Conservation (phyloP, 64 coral and sea anemone genomes). For the Dendronephthya gigantea region DNA sequence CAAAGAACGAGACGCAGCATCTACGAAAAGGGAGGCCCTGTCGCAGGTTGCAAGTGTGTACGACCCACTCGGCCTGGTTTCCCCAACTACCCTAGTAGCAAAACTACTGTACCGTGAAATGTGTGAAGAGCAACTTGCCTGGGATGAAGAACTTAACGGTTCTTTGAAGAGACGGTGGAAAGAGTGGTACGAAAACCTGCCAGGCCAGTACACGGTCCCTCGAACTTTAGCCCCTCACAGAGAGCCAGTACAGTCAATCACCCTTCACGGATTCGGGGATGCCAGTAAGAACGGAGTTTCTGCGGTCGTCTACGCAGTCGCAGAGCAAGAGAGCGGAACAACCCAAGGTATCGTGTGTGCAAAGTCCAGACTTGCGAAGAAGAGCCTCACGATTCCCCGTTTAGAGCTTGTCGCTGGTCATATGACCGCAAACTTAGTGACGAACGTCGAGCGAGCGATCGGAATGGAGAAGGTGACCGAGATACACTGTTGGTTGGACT, state of each 20-base stretch:
- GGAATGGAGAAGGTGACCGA: no score
- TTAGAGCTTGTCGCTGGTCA: neutral
- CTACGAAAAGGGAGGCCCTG: no score
- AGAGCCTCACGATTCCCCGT: neutral
- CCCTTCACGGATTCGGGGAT: neutral
- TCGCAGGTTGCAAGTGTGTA: no score
- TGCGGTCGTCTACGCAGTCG: neutral
- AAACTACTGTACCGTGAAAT: neutral
- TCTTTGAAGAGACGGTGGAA: neutral
- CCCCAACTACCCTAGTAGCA: no score
- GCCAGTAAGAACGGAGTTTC: neutral
- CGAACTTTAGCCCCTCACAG: no score
- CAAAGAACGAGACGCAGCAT: no score
- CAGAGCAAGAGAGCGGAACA: no score
- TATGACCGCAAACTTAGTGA: neutral
- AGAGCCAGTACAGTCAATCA: no score
- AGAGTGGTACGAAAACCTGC: neutral
- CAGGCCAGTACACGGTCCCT: no score
- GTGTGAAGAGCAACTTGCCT: slow-evolving; percentile 22
- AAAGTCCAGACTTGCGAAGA: no score
- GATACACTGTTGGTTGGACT: neutral
- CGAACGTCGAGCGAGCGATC: neutral
- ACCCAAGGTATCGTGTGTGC: no score
- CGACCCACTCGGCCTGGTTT: no score
- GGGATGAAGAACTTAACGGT: neutral